Conservation (phyloP, 2,113 vertebrate genomes). For the Silurus asotus region DNA sequence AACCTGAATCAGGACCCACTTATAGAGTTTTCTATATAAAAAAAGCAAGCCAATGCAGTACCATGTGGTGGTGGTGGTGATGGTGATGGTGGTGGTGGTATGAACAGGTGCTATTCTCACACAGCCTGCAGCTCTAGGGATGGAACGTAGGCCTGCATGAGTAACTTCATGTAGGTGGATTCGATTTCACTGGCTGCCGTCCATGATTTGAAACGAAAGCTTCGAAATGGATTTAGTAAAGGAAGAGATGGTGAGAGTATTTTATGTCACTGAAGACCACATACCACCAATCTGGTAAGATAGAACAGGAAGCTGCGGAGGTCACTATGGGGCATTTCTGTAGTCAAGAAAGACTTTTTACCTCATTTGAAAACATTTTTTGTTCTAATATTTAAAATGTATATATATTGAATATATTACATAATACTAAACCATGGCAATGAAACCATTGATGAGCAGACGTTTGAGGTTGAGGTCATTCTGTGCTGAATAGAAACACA, state of each 20-base stretch:
- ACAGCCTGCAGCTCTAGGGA: neutral
- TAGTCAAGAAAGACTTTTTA: neutral
- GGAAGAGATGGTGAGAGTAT: neutral
- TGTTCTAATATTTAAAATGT: no score
- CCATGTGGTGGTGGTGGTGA: neutral
- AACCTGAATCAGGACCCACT: neutral
- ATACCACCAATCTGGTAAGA: neutral
- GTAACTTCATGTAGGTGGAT: constrained; percentile 17
- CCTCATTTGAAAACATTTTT: no score
- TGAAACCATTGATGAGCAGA: neutral
- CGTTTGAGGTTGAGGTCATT: neutral
- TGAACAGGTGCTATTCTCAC: neutral
- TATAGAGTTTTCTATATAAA: neutral
- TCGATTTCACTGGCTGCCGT: neutral
- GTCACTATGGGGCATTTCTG: neutral
- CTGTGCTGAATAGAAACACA: neutral
- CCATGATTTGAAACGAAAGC: neutral
- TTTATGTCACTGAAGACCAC: neutral
- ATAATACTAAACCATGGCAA: no score
- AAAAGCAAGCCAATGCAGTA: neutral
- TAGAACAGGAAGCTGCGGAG: neutral
- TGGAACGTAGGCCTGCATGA: constrained; percentile 3
- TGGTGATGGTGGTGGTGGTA: neutral
- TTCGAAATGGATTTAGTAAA: neutral
- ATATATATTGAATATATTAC: no score